These are phyloP conservation scores for mouse (Mus musculus) DNA, from an alignment of 2,113 vertebrate species.

Conservation along the genomic window DNA sequence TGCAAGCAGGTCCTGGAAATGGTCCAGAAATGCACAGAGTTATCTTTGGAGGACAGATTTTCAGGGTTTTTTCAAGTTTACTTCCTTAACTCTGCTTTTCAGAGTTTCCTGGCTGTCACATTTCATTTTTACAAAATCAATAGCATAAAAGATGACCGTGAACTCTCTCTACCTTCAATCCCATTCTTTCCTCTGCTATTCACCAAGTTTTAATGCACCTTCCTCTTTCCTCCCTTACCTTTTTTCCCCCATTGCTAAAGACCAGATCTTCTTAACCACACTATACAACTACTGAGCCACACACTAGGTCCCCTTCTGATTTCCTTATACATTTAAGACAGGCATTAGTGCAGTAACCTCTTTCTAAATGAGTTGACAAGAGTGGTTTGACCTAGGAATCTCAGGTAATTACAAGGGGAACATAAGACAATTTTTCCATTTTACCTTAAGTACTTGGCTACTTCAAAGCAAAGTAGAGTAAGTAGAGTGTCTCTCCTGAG, in stretches of 20 bases:
- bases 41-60: constrained; percentile 59
- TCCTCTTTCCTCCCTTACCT: not conserved
- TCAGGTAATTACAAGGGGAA: not conserved
- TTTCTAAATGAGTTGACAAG: not conserved
- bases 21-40: constrained; percentile 19
- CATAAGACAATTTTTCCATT: constrained; percentile 10
- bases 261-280: not conserved
- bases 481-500: not conserved
- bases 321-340: constrained; percentile 41
- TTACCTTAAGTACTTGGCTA: constrained; percentile 22
- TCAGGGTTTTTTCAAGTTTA: constrained; percentile 58
- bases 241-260: not conserved
- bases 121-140: constrained; percentile 46
- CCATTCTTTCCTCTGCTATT: not conserved
- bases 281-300: not conserved
- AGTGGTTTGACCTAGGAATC: not conserved
- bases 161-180: not conserved
- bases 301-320: not conserved
- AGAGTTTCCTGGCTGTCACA: not conserved
- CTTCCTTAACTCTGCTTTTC: constrained; percentile 52
- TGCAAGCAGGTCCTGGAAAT: constrained; percentile 31
- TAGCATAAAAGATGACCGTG: not conserved
- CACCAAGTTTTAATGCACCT: not conserved
- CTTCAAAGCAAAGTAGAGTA: constrained; percentile 54
- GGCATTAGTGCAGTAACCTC: not conserved